Percentiles rank a stretch among this genome's conserved stretches.
Evolutionary conservation across 2,113 vertebrate genomes (phyloP).

Genomic region (Tupaia tana): DNA sequence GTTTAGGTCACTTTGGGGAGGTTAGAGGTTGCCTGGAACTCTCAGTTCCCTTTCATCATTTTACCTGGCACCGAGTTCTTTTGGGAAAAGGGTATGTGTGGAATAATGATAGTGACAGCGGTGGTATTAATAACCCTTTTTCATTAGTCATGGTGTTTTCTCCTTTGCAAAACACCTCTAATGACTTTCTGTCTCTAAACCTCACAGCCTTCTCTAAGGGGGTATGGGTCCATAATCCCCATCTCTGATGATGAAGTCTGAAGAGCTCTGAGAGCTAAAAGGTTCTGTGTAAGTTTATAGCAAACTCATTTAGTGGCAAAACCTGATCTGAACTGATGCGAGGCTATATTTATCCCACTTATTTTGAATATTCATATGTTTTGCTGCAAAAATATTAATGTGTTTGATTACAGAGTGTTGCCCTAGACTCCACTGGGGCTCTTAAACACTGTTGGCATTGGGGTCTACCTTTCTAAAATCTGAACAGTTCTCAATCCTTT

Average conservation of each 20-base stretch:
- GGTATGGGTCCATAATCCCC: not conserved
- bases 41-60: not conserved
- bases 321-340: slow-evolving; percentile 40
- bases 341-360: slow-evolving; percentile 73
- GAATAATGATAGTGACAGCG: not conserved
- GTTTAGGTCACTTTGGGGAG: not conserved
- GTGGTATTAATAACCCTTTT: not conserved
- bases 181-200: not conserved
- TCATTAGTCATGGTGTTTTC: not conserved
- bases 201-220: not conserved
- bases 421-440: slow-evolving; percentile 25
- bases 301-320: slow-evolving; percentile 57
- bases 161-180: not conserved
- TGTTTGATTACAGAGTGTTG: slow-evolving; percentile 75
- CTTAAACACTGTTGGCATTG: not conserved
- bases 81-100: not conserved
- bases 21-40: not conserved
- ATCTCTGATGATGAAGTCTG: not conserved
- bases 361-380: slow-evolving; percentile 81
- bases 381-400: slow-evolving; percentile 77
- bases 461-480: not conserved
- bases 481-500: not conserved
- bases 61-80: not conserved
- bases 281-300: slow-evolving; percentile 50
- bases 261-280: slow-evolving; percentile 33